Conservation (phyloP, 2,113 vertebrate species). For the Todiramphus saurophagus region DNA sequence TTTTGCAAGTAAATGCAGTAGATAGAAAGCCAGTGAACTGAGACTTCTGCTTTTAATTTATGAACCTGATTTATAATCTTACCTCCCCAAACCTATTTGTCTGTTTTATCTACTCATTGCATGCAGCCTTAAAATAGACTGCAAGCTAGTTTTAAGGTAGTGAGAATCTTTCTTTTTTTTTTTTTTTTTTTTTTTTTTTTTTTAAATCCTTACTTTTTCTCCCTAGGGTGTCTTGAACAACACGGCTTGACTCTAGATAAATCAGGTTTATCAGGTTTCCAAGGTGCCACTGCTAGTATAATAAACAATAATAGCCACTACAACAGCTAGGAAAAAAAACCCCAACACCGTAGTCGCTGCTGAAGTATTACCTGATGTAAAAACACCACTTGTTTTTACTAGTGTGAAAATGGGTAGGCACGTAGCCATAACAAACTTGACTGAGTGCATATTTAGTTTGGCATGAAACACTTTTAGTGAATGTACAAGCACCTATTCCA, state of each 20-base stretch:
- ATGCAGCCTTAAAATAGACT: not conserved
- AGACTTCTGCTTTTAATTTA: not conserved
- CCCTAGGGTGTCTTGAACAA: not conserved
- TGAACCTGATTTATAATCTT: not conserved
- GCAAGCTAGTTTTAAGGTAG: not conserved
- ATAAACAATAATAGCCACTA: not conserved
- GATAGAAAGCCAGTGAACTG: not conserved
- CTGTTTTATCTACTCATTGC: not conserved
- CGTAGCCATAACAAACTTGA: not conserved
- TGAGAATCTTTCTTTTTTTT: not conserved
- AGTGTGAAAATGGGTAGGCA: not conserved
- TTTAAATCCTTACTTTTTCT: not conserved
- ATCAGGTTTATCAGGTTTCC: not conserved
- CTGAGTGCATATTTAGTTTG: not conserved
- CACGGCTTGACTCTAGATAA: not conserved
- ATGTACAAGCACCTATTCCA: not conserved
- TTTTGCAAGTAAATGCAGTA: not conserved
- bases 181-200: not conserved
- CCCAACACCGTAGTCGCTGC: not conserved
- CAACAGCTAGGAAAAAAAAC: not conserved
- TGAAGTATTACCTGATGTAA: not conserved
- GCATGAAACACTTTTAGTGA: not conserved
- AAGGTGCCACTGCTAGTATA: accelerated
- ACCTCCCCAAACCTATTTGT: not conserved
- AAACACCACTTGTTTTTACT: not conserved